Evolutionary conservation across 2,797 vertebrate species (phyloP).

Genomic region (Etheostoma perlongum): DNA sequence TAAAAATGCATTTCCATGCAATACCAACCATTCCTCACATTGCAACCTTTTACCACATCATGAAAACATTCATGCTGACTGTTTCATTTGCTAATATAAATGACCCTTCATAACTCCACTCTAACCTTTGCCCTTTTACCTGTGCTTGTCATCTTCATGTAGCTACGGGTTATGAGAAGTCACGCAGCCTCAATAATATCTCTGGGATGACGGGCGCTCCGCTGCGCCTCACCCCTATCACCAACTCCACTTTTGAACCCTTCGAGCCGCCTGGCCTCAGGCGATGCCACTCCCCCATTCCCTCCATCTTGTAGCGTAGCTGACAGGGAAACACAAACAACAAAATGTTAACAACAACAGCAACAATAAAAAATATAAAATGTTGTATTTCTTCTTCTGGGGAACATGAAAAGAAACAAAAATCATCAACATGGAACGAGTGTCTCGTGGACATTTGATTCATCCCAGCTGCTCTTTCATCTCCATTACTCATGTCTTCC

Average conservation of each 20-base stretch:
- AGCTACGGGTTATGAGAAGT: slow-evolving; percentile 94
- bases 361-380: slow-evolving; percentile 11
- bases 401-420: slow-evolving; percentile 23
- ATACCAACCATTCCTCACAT: slow-evolving; percentile 8
- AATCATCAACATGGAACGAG: slow-evolving; percentile 8
- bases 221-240: slow-evolving; percentile 91
- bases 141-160: slow-evolving; percentile 50
- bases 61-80: slow-evolving; percentile 25
- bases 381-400: background rate
- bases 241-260: slow-evolving; percentile 89
- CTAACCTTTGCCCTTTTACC: slow-evolving; percentile 42
- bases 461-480: slow-evolving; percentile 38
- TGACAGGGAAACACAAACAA: slow-evolving; percentile 29
- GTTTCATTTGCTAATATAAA: slow-evolving; percentile 36
- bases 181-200: slow-evolving; percentile 96
- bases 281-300: slow-evolving; percentile 90
- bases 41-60: slow-evolving; percentile 9
- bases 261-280: slow-evolving; percentile 89
- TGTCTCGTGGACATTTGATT: slow-evolving; percentile 27
- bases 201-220: slow-evolving; percentile 90
- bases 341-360: slow-evolving; percentile 35
- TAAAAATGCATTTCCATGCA: slow-evolving; percentile 31
- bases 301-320: slow-evolving; percentile 91
- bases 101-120: slow-evolving; percentile 34
- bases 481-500: slow-evolving; percentile 26